Percentiles rank a stretch among this genome's conserved stretches.
phyloP scores from a whole-genome alignment of 2,888 invertebrate genomes.

The Lasioglossum malachurum region DNA sequence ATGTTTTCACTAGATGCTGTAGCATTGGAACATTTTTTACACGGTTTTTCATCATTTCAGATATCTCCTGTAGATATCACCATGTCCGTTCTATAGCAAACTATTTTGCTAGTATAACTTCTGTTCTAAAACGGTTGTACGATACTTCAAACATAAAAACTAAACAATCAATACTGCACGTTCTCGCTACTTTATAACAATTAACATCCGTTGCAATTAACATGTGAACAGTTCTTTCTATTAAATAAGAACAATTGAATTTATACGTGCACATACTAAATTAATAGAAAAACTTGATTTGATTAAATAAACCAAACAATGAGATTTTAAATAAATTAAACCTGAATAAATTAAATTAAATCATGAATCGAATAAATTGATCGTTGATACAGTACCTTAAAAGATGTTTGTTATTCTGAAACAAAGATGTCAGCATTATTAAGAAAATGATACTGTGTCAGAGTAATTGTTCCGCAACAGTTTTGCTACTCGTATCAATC shows the following conservation, averaged over 20 bases:
- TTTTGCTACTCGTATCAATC: neutral
- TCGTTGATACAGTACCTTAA: neutral
- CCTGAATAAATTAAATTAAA: neutral
- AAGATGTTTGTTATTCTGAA: neutral
- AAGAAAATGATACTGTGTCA: neutral
- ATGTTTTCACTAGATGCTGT: neutral
- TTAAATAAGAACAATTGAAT: neutral
- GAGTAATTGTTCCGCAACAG: neutral
- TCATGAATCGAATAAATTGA: neutral
- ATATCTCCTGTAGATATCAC: neutral
- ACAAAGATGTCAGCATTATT: neutral
- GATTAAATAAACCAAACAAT: neutral
- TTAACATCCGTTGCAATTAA: neutral
- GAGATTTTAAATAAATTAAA: neutral
- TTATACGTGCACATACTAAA: neutral
- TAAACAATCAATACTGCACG: neutral
- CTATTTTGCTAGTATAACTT: neutral
- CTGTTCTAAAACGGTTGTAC: neutral
- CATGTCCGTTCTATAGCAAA: neutral
- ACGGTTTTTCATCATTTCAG: neutral
- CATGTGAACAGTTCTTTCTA: neutral
- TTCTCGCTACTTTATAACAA: neutral
- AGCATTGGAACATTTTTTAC: neutral
- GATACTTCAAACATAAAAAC: neutral
- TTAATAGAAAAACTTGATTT: neutral